Percentiles rank a stretch among this genome's conserved stretches.
Conservation (phyloP, 1,140 invertebrate species). For the Babylonia areolata region DNA sequence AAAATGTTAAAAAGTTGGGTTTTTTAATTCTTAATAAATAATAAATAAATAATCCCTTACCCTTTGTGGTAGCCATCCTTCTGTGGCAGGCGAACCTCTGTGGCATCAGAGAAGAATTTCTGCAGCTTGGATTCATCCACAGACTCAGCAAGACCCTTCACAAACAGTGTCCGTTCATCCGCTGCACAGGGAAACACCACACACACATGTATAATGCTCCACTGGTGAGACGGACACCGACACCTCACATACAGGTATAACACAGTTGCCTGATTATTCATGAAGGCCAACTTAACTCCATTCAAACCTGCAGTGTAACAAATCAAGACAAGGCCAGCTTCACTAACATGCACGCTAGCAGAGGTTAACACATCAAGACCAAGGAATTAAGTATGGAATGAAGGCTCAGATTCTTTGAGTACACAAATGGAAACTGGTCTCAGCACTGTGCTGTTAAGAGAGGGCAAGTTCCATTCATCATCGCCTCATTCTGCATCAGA, state of each 20-base stretch:
- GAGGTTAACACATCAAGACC: background rate
- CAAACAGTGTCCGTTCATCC: conserved; percentile 80
- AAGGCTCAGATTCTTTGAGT: conserved; percentile 30
- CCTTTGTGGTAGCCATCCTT: conserved; percentile 54
- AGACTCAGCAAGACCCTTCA: conserved; percentile 90
- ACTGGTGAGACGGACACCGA: too few relatives aligned
- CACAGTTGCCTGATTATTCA: too few relatives aligned
- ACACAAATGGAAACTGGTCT: conserved; percentile 24
- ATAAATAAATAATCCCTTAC: conserved; percentile 36
- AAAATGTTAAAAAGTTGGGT: too few relatives aligned
- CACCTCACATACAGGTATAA: too few relatives aligned
- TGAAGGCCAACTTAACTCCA: too few relatives aligned
- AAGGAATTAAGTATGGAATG: background rate
- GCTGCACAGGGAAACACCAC: conserved; percentile 29
- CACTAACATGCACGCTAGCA: too few relatives aligned
- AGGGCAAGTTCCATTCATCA: conserved; percentile 41
- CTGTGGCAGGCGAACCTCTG: conserved; percentile 79
- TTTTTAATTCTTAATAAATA: too few relatives aligned
- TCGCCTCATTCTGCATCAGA: background rate
- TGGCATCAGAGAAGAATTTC: conserved; percentile 81
- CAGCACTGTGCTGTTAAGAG: conserved; percentile 28
- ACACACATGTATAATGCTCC: too few relatives aligned
- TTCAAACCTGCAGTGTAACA: too few relatives aligned
- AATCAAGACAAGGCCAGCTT: too few relatives aligned
- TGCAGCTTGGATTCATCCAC: conserved; percentile 88